Evolutionary conservation across 2,888 invertebrate genomes (phyloP).

Genomic region (Agonum fuliginosum): DNA sequence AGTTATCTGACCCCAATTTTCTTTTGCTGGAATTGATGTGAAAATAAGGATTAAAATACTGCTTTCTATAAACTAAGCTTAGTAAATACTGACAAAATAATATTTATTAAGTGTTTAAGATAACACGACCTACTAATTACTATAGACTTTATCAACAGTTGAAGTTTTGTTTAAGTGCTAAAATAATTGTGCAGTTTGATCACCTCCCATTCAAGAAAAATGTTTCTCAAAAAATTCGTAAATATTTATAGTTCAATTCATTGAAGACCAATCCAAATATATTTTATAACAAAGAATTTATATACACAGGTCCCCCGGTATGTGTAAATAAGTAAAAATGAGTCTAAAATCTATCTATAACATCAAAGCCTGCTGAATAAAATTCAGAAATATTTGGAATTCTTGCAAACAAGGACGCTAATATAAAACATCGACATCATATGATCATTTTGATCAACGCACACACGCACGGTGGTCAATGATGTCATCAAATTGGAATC

Average conservation of each 20-base stretch:
- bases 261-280: slow-evolving; percentile 32
- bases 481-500: slow-evolving; percentile 50
- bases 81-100: slow-evolving; percentile 32
- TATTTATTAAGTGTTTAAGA: slow-evolving; percentile 22
- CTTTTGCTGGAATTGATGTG: not conserved
- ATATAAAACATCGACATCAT: slow-evolving; percentile 48
- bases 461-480: slow-evolving; percentile 35
- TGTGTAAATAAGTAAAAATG: slow-evolving; percentile 55
- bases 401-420: slow-evolving; percentile 47
- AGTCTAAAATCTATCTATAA: slow-evolving; percentile 51
- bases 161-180: not conserved
- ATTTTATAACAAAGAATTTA: slow-evolving; percentile 42
- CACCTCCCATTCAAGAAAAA: slow-evolving; percentile 1
- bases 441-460: slow-evolving; percentile 35
- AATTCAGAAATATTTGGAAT: slow-evolving; percentile 51
- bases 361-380: slow-evolving; percentile 48
- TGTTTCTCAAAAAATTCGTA: slow-evolving; percentile 22
- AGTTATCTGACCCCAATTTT: slow-evolving; percentile 11
- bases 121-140: not conserved
- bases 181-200: not conserved
- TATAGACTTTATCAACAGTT: not conserved
- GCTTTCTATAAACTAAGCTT: slow-evolving; percentile 19
- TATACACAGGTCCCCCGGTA: slow-evolving; percentile 37
- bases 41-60: slow-evolving; percentile 1
- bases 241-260: slow-evolving; percentile 25